These are phyloP conservation scores for Channa striata DNA, from an alignment of 2,797 vertebrate species.

Conservation along the genomic window DNA sequence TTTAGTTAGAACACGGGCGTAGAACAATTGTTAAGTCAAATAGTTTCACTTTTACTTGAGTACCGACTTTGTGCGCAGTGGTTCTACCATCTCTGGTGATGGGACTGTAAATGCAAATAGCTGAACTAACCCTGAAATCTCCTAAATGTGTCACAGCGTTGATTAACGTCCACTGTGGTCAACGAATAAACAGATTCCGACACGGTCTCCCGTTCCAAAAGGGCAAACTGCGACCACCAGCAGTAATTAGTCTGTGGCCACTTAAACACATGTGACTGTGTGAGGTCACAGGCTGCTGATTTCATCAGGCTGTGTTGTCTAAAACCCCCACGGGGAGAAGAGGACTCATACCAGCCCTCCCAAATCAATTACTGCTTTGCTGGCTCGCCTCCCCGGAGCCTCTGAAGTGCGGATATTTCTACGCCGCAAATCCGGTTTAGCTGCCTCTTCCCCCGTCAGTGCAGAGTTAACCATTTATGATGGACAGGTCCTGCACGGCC, in stretches of 20 bases:
- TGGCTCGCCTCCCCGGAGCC: conserved; percentile 56
- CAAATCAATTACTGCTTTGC: conserved; percentile 70
- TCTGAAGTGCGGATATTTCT: conserved; percentile 53
- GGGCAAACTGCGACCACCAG: conserved; percentile 22
- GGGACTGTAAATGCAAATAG: too few species aligned
- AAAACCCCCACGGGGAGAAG: conserved; percentile 32
- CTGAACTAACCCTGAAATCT: too few species aligned
- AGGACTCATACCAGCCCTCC: conserved; percentile 48
- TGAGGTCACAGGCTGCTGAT: conserved; percentile 56
- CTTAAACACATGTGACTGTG: conserved; percentile 51
- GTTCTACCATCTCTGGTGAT: too few species aligned
- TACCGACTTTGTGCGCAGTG: too few species aligned
- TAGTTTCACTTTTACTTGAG: too few species aligned
- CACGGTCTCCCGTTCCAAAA: too few species aligned
- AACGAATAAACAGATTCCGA: too few species aligned
- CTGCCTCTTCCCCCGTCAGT: conserved; percentile 29
- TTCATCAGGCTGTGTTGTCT: conserved; percentile 46
- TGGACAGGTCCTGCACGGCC: conserved; percentile 1
- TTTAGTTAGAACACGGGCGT: too few species aligned
- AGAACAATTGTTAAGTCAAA: too few species aligned
- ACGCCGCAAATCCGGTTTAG: conserved; percentile 32
- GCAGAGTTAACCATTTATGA: conserved; percentile 43
- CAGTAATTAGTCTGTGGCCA: conserved; percentile 36
- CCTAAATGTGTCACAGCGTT: too few species aligned
- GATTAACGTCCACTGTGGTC: too few species aligned